phyloP scores from a whole-genome alignment of 2,113 vertebrate species.

The Corythaeola cristata region DNA sequence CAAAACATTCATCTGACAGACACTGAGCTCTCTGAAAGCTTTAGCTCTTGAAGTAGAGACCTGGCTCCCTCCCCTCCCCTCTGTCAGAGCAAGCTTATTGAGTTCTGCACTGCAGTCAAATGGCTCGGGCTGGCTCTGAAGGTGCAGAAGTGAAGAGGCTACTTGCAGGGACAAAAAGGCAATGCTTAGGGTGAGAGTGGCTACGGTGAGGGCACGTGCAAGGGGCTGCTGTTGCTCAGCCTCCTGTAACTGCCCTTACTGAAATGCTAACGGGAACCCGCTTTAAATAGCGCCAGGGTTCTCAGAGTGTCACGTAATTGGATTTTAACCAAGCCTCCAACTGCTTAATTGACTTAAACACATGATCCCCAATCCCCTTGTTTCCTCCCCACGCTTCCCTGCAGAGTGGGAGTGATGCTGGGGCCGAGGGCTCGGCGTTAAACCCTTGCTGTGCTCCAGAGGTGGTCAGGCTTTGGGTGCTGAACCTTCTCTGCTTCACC shows the following conservation, averaged over 20 bases:
- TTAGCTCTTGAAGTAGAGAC: neutral
- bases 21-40: neutral
- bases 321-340: constrained; percentile 38
- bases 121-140: neutral
- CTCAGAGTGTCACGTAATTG: neutral
- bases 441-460: neutral
- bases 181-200: neutral
- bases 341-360: constrained; percentile 57
- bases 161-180: neutral
- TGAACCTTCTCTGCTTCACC: neutral
- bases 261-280: neutral
- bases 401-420: neutral
- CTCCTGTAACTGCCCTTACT: neutral
- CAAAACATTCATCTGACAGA: neutral
- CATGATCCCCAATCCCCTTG: constrained; percentile 51
- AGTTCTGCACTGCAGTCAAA: neutral
- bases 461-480: neutral
- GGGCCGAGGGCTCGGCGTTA: neutral
- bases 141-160: neutral
- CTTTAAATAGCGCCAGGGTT: neutral
- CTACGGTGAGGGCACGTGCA: neutral
- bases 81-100: neutral
- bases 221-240: neutral
- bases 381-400: neutral
- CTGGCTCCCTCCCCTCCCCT: neutral